Base-by-base conservation (phyloP, 2,113 vertebrate species). In the Pimephales promelas region DNA sequence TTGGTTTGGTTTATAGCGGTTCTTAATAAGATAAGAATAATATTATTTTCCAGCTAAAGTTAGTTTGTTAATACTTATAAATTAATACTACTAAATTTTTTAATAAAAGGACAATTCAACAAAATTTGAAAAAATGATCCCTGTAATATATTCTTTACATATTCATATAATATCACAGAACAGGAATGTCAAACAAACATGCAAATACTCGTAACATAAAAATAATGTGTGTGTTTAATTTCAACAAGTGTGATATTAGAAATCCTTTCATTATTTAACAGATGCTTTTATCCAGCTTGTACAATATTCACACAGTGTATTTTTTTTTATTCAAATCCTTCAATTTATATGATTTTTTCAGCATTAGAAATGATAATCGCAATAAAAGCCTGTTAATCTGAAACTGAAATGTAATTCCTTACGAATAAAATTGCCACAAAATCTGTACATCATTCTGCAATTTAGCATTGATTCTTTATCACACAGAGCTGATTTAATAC, bases 261-360 rank as follows among this genome's bases (percentile, higher is more conserved):
- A 36, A 40, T 68, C 31, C 3, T 36, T 36, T 36, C 1, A 36
- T 40, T 8, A 40, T 71, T 45, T n/a, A n/a, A 2, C 11, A 45
- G 24, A 61, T 22, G 68, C 68, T 71, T 71, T 71, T 71, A 45
- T 71, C 36, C 31, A 70, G n/a, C 56, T n/a, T 59, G 22, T 10
- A 59, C 3, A 59, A 24, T 13, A 71, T 68, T 68, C 64, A 68
- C 31, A 10, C 22, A 43, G 2, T 43, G 34, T n/a, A 22, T 45
- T 71, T 68, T 22, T 68, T 40, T 40, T 70, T 6, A 40, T 68
- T 36, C 34, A 68, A 36, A 68, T 70, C 9, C 9, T 40, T 70
- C 66, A 40, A 43, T 70, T 40, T 2, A 68, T 1, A 11, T 0
- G 8, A 1, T 62, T 64, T 64, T 54, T 31, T 18, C 4, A 1